Evolutionary conservation across 2,888 invertebrate species (phyloP).

Genomic region (Acleris laterana): DNA sequence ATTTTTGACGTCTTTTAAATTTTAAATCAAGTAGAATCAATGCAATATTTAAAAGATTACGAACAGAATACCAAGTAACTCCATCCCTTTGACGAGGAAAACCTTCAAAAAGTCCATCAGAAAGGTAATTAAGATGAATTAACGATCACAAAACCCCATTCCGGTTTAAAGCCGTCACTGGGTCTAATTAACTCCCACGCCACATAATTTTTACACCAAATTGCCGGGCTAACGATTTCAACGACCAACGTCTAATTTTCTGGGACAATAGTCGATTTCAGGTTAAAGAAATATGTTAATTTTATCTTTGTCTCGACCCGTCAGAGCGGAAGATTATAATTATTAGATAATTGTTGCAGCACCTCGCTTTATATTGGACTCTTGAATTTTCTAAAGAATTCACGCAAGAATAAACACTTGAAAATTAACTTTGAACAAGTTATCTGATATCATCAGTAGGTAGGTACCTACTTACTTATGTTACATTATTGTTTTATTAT

Average conservation of each 20-base stretch:
- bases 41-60: constrained; percentile 44
- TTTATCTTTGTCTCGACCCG: constrained; percentile 73
- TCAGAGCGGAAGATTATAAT: constrained; percentile 81
- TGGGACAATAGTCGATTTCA: constrained; percentile 75
- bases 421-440: constrained; percentile 42
- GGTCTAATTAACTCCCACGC: constrained; percentile 70
- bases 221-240: constrained; percentile 67
- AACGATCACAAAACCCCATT: constrained; percentile 60
- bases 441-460: constrained; percentile 39
- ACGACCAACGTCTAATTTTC: constrained; percentile 74
- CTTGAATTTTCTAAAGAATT: constrained; percentile 56
- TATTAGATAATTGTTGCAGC: constrained; percentile 71
- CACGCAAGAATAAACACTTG: constrained; percentile 46
- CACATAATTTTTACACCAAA: constrained; percentile 72
- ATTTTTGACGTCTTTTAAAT: not conserved
- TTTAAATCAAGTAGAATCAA: constrained; percentile 10
- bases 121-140: constrained; percentile 73
- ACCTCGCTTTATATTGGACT: constrained; percentile 61
- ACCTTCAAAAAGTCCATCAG: constrained; percentile 61
- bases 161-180: constrained; percentile 49
- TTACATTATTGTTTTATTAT: not conserved
- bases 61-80: constrained; percentile 56
- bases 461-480: constrained; percentile 2
- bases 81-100: constrained; percentile 52
- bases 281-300: constrained; percentile 82